Base-by-base conservation (phyloP, 2,888 invertebrate species). In the Oxystoma pomonae region DNA sequence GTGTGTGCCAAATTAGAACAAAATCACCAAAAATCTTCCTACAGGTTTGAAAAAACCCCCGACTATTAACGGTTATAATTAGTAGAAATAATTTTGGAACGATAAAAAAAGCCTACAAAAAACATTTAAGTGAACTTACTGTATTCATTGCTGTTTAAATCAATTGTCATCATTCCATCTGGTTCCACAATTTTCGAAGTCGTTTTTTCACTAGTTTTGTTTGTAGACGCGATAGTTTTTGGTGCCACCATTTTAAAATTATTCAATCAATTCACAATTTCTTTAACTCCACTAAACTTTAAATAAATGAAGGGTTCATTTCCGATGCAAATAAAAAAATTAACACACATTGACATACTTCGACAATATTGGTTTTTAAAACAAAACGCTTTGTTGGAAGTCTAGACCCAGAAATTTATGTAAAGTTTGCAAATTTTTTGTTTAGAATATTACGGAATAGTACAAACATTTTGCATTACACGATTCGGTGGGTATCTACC, bases 131-230 rank as follows among this genome's bases (percentile, higher is more conserved):
- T 61, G 3, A 16, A 20, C 2, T 51, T 20, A 49, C 49, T 53
- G 55, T 64, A 62, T 20, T 67, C 64, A 51, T 58, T 64, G 50
- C 69, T 71, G 63, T 74, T 72, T 59, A 78, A 65, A 65, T 78
- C 77, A 59, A 78, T 73, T 16, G 74, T 76, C 12, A 74, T 74
- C 76, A 78, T 75, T 16, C 74, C 76, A 58, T 76, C 76, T 12
- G 78, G 78, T 70, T 78, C 78, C 59, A 67, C 66, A 62, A 76
- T 3, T 35, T 35, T 35, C 3, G 5, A 7, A 35, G 35, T 7
- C 5, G 63, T 55, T 64, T 64, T 65, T 18, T 65, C 65, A 58
- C 67, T 60, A 35, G 57, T 60, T 61, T 61, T 62, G n/a, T 60
- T 59, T n/a, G 20, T 17, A 18, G 59, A 35, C 35, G 12, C 20